phyloP scores from a whole-genome alignment of 2,113 vertebrate genomes.

The Halichoerus grypus region DNA sequence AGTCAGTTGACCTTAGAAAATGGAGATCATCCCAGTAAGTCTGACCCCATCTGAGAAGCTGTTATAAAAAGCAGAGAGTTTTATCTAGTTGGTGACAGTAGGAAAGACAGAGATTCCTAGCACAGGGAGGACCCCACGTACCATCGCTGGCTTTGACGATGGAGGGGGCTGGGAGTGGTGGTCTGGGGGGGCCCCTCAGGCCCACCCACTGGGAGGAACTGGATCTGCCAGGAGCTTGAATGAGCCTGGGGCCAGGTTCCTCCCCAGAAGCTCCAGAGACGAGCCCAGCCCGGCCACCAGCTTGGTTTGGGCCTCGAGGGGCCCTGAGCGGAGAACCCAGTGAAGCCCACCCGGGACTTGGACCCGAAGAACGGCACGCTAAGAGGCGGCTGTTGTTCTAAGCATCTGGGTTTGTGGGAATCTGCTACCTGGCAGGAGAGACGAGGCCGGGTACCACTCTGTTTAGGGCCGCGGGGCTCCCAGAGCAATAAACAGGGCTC shows the following conservation, averaged over 20 bases:
- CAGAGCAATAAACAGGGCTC: not conserved
- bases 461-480: not conserved
- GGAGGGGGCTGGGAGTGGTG: not conserved
- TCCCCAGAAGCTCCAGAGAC: not conserved
- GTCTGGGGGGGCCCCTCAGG: not conserved
- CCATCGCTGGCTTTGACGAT: not conserved
- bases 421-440: not conserved
- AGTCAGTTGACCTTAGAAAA: not conserved
- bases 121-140: not conserved
- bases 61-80: not conserved
- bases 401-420: too few relatives aligned
- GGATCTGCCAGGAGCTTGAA: not conserved
- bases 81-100: not conserved
- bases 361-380: not conserved
- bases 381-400: too few relatives aligned
- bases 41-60: not conserved
- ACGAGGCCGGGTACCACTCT: not conserved
- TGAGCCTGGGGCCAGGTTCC: not conserved
- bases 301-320: not conserved
- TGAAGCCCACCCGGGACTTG: not conserved
- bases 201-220: not conserved
- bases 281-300: not conserved
- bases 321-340: not conserved
- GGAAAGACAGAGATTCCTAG: not conserved
- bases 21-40: not conserved